These are phyloP conservation scores for Microctenopoma stevenorrisi DNA, from an alignment of 2,797 vertebrate species.

Conservation along the genomic window DNA sequence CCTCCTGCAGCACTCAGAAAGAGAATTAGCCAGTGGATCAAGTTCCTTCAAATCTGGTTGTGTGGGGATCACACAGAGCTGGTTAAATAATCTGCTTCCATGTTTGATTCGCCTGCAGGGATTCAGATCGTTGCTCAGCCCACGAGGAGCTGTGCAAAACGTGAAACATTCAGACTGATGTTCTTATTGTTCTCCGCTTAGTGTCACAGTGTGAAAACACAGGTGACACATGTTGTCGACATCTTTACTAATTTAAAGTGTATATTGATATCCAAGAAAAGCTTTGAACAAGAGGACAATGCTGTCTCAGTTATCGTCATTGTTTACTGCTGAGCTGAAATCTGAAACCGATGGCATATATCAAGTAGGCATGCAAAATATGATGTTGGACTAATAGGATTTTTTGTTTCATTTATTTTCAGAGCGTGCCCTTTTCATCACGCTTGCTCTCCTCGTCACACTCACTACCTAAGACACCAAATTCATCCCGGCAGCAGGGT, in stretches of 20 bases:
- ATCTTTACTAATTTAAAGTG: background rate
- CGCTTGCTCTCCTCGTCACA: slow-evolving; percentile 32
- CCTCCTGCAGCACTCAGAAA: slow-evolving; percentile 48
- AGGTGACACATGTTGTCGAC: slow-evolving; percentile 9
- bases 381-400: slow-evolving; percentile 46
- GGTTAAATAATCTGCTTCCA: slow-evolving; percentile 70
- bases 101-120: slow-evolving; percentile 67
- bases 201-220: slow-evolving; percentile 8
- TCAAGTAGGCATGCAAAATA: slow-evolving; percentile 22
- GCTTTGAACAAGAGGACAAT: background rate
- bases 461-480: slow-evolving; percentile 36
- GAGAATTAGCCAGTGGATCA: slow-evolving; percentile 72
- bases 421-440: slow-evolving; percentile 52
- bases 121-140: slow-evolving; percentile 61
- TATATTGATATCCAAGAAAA: slow-evolving; percentile 2
- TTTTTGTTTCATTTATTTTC: slow-evolving; percentile 22
- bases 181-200: slow-evolving; percentile 39
- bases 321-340: slow-evolving; percentile 34
- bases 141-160: slow-evolving; percentile 51
- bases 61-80: slow-evolving; percentile 58
- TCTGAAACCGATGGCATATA: slow-evolving; percentile 9
- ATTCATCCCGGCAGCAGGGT: slow-evolving; percentile 50
- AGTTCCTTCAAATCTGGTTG: slow-evolving; percentile 56
- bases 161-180: slow-evolving; percentile 44
- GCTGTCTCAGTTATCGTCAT: slow-evolving; percentile 5